Evolutionary conservation across 2,797 vertebrate species (phyloP).

Genomic region (Hippocampus kuda): DNA sequence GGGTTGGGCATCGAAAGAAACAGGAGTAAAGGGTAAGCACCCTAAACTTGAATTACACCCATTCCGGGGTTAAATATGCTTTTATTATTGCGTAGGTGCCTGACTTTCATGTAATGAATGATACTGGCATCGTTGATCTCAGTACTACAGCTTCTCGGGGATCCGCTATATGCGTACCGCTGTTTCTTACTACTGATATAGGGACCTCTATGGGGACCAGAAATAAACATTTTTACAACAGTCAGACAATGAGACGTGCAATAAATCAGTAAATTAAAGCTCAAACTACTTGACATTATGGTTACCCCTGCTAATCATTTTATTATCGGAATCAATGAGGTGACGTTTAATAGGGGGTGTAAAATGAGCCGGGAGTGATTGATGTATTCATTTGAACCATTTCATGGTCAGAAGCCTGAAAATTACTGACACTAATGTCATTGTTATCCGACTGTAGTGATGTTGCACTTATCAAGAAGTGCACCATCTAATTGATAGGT

Average conservation of each 20-base stretch:
- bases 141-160: constrained; percentile 12
- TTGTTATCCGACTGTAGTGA: constrained; percentile 23
- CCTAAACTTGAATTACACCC: background rate
- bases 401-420: constrained; percentile 17
- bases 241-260: constrained; percentile 1
- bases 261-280: constrained; percentile 3
- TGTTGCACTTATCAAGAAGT: constrained; percentile 13
- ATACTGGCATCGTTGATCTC: constrained; percentile 34
- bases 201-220: constrained; percentile 8
- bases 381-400: constrained; percentile 23
- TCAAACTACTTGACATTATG: constrained; percentile 2
- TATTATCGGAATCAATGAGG: constrained; percentile 14
- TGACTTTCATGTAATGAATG: constrained; percentile 9
- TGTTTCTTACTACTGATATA: constrained; percentile 30
- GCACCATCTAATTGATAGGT: constrained; percentile 17
- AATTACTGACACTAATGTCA: constrained; percentile 19
- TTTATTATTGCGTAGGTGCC: constrained; percentile 23
- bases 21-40: background rate
- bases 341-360: constrained; percentile 23
- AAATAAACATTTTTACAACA: background rate
- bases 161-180: constrained; percentile 7
- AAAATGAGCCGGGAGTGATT: constrained; percentile 31
- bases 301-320: constrained; percentile 18
- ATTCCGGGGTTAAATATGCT: background rate
- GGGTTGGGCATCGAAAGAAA: background rate